Evolutionary conservation across 2,113 vertebrate species (phyloP).

Genomic region (Bufo bufo): DNA sequence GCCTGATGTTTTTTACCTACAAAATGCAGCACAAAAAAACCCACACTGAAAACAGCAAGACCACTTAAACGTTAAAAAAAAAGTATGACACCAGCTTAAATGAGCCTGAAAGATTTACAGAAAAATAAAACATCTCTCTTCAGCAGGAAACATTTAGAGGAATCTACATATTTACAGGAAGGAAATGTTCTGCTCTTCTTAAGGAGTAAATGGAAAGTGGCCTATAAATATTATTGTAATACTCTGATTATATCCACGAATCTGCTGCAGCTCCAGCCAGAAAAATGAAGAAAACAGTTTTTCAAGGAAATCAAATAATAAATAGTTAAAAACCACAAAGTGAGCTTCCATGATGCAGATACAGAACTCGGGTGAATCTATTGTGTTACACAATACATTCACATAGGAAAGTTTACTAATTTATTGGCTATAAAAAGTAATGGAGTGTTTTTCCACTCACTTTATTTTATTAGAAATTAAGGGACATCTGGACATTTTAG

Average conservation of each 20-base stretch:
- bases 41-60: too few relatives aligned
- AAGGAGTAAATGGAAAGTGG: not conserved
- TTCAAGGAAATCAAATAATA: not conserved
- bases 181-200: constrained; percentile 37
- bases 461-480: not conserved
- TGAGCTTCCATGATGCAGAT: constrained; percentile 4
- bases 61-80: too few relatives aligned
- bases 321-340: not conserved
- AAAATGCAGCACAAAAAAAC: too few relatives aligned
- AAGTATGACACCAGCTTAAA: not conserved
- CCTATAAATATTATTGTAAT: constrained; percentile 42
- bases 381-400: not conserved
- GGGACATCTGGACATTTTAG: not conserved
- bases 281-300: not conserved
- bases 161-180: constrained; percentile 9
- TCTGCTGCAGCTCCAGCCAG: not conserved
- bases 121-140: constrained; percentile 1
- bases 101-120: not conserved
- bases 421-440: not conserved
- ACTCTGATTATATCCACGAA: constrained; percentile 9
- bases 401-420: not conserved
- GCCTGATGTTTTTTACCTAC: too few relatives aligned
- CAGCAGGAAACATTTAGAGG: constrained; percentile 15
- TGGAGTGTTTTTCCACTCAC: not conserved
- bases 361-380: not conserved